Evolutionary conservation across 2,888 invertebrate genomes (phyloP).

Genomic region (Lasioglossum lativentre): DNA sequence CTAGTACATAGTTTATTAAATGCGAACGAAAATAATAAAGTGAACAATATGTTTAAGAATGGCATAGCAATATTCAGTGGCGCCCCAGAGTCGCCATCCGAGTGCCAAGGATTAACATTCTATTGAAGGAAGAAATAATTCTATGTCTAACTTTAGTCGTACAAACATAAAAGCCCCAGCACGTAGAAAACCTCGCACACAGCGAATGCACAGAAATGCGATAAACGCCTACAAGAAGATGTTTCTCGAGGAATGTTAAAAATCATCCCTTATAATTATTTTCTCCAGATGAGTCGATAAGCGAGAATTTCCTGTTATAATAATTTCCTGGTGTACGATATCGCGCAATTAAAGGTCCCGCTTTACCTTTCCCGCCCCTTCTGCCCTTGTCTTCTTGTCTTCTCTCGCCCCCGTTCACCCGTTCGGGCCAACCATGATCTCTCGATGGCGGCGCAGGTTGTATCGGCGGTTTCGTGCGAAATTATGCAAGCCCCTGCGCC

Average conservation of each 20-base stretch:
- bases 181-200: background rate
- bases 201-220: background rate
- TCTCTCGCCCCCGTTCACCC: background rate
- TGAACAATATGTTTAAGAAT: no score
- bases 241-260: background rate
- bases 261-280: constrained; percentile 29
- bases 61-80: no score
- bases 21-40: no score
- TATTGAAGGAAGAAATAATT: no score
- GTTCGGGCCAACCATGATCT: background rate
- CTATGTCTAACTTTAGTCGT: background rate
- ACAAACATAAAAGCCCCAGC: background rate
- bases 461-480: constrained; percentile 61
- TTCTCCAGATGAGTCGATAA: constrained; percentile 38
- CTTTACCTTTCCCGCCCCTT: background rate
- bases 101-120: no score
- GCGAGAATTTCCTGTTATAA: constrained; percentile 18
- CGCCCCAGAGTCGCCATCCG: no score
- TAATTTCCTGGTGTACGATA: constrained; percentile 18
- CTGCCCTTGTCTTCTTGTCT: background rate
- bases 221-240: background rate
- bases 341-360: constrained; percentile 40
- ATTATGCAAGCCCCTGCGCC: constrained; percentile 63
- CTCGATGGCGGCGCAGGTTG: constrained; percentile 18
- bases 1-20: no score